These are phyloP conservation scores for Protosalanx chinensis DNA, from an alignment of 2,797 vertebrate species.

Conservation along the genomic window DNA sequence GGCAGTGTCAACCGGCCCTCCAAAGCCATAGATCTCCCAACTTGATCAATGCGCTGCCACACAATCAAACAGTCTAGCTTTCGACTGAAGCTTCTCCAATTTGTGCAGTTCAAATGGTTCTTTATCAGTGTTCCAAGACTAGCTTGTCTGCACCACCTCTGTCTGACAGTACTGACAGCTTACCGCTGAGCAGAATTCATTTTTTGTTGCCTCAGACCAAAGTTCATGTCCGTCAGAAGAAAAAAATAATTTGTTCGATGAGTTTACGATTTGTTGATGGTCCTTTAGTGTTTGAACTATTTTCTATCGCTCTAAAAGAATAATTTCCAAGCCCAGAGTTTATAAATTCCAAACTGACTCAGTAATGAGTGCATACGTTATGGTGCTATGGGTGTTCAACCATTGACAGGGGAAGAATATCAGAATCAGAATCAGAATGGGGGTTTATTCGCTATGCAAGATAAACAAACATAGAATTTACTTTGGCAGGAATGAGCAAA, in stretches of 20 bases:
- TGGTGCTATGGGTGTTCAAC: too few relatives aligned
- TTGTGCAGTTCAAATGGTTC: neutral
- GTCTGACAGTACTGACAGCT: neutral
- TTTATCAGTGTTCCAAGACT: neutral
- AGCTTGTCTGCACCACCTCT: neutral
- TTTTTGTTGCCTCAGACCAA: neutral
- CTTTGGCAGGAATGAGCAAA: too few relatives aligned
- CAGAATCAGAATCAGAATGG: too few relatives aligned
- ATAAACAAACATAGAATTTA: too few relatives aligned
- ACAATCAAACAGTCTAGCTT: neutral
- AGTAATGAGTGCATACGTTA: too few relatives aligned
- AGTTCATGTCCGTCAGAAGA: neutral
- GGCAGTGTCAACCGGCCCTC: neutral
- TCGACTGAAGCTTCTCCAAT: neutral
- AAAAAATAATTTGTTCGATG: neutral
- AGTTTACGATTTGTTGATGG: neutral
- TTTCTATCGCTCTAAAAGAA: neutral
- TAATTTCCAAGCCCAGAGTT: too few relatives aligned
- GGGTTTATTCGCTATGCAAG: too few relatives aligned
- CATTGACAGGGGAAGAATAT: too few relatives aligned
- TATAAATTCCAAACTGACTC: too few relatives aligned
- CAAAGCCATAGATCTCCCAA: neutral
- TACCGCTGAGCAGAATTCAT: neutral
- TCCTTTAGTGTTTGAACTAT: neutral
- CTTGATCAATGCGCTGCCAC: neutral